Conservation (phyloP, 2,888 invertebrate species). For the Hetaerina titia region DNA sequence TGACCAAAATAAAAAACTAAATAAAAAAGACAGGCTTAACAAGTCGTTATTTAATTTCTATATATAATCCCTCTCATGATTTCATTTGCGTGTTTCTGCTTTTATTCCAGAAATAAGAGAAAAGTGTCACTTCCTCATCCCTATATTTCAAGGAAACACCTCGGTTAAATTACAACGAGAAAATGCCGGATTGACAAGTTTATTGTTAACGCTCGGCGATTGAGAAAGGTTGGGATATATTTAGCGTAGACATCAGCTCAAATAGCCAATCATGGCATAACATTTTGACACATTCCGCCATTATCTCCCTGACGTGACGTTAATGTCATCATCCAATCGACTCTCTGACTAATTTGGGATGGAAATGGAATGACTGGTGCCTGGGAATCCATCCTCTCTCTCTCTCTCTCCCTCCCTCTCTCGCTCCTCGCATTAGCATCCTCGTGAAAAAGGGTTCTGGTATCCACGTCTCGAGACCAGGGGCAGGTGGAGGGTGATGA, state of each 20-base stretch:
- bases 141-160: neutral
- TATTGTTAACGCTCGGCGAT: neutral
- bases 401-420: neutral
- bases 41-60: neutral
- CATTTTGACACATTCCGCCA: constrained; percentile 12
- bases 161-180: neutral
- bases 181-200: constrained; percentile 25
- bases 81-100: neutral
- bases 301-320: constrained; percentile 21
- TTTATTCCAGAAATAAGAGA: neutral
- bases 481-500: neutral
- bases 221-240: neutral
- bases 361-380: constrained; percentile 22
- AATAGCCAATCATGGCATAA: constrained; percentile 32
- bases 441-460: neutral
- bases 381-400: neutral
- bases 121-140: neutral
- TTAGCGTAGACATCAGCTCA: neutral
- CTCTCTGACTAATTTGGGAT: constrained; percentile 6
- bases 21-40: neutral
- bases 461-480: neutral
- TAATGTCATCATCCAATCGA: constrained; percentile 35
- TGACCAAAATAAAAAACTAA: neutral
- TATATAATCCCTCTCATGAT: neutral
- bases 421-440: neutral